Percentiles rank a stretch among this genome's conserved stretches.
phyloP scores from a whole-genome alignment of 2,797 vertebrate genomes.

The Salarias fasciatus region DNA sequence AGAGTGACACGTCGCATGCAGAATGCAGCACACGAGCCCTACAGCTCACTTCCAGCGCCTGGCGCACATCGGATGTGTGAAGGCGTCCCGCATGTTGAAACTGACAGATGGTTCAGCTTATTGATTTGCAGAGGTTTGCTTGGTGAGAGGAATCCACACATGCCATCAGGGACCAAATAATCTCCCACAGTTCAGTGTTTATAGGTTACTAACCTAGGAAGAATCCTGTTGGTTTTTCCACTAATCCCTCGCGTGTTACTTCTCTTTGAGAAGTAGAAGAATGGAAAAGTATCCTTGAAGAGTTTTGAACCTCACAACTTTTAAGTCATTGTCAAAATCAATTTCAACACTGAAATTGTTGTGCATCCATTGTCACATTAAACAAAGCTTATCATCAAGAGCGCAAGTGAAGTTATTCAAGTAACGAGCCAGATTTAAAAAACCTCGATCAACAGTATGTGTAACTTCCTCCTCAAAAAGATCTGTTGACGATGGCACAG shows the following conservation, averaged over 20 bases:
- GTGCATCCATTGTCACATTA: not conserved
- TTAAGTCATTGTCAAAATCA: too few species aligned
- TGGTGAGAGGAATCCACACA: too few species aligned
- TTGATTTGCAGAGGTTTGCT: constrained; percentile 18
- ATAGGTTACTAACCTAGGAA: constrained; percentile 40
- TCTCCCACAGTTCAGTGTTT: constrained; percentile 56
- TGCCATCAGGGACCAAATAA: constrained; percentile 48
- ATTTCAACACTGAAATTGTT: not conserved
- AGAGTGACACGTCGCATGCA: constrained; percentile 33
- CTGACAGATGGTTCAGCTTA: constrained; percentile 53
- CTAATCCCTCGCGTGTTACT: not conserved
- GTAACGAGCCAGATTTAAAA: constrained; percentile 12
- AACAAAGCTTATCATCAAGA: constrained; percentile 2
- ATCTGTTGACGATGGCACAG: not conserved
- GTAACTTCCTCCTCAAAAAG: constrained; percentile 5
- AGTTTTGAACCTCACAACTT: constrained; percentile 23
- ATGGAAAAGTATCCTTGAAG: not conserved
- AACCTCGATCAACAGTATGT: constrained; percentile 5
- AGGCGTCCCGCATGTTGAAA: constrained; percentile 48
- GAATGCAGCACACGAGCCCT: constrained; percentile 23
- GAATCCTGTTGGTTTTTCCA: constrained; percentile 19
- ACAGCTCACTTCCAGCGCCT: constrained; percentile 18
- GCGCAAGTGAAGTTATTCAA: not conserved
- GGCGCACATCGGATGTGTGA: constrained; percentile 26
- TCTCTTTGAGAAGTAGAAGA: constrained; percentile 21